Conservation (phyloP, 2,113 vertebrate species). For the Apteryx owenii region DNA sequence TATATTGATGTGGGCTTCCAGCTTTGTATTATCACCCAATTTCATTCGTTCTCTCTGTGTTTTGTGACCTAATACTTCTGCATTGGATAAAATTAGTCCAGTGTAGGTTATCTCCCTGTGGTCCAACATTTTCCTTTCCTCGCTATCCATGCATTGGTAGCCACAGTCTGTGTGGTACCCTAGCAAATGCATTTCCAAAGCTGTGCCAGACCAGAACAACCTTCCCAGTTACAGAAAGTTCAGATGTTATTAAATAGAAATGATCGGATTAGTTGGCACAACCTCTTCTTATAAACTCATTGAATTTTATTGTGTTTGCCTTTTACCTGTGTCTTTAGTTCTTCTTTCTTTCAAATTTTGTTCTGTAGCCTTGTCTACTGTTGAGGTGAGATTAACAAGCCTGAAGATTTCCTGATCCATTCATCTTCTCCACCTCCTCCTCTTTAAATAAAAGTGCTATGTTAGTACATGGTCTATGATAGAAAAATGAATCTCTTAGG, state of each 20-base stretch:
- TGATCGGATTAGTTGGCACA: not conserved
- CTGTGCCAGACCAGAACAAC: not conserved
- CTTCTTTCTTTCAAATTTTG: not conserved
- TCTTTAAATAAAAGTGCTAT: not conserved
- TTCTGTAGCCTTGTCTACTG: not conserved
- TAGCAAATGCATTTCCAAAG: not conserved
- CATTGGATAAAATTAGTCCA: not conserved
- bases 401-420: not conserved
- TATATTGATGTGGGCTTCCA: not conserved
- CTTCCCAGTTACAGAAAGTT: not conserved
- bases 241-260: not conserved
- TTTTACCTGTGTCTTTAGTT: not conserved
- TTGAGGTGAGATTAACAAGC: not conserved
- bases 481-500: not conserved
- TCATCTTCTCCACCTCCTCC: not conserved
- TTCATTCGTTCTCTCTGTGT: not conserved
- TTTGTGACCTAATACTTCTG: not conserved
- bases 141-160: not conserved
- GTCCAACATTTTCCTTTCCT: not conserved
- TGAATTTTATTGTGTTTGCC: not conserved
- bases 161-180: not conserved
- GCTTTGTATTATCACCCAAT: not conserved
- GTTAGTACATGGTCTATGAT: not conserved
- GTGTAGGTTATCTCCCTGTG: not conserved
- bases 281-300: not conserved